Evolutionary conservation across 2,113 vertebrate genomes (phyloP), one percentile per base, ranked within the genome.

Genomic region (Ailuropoda melanoleuca): DNA sequence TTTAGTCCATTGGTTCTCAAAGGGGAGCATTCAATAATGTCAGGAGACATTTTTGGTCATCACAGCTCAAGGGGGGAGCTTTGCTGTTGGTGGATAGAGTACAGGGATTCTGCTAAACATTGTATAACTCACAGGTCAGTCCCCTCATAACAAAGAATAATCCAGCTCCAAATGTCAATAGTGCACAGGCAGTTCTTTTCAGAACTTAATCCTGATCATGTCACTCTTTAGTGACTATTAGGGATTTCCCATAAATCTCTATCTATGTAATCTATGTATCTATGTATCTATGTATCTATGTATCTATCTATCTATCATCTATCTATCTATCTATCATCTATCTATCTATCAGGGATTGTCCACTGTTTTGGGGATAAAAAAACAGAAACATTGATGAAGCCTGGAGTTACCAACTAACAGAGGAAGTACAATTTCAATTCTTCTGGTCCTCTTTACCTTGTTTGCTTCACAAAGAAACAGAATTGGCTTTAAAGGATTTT

Each of bases 381-480:
- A 8, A 53, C 26, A 90, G 92, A 95, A 89, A 87, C 43, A 3
- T 48, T 53, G 72, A 90, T 84, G 15, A 48, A 68, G 70, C 53
- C 72, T 50, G 46, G 93, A 74, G 48, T 46, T 89, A 66, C 68
- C 80, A 74, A 72, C 39, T 48, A 91, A 91, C 37, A 93, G 23
- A 90, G 46, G 64, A 96, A 97, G 39, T 87, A 53, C 37, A 74
- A 90, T 96, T 97, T 86, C 23, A 74, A 83, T 74, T 68, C 55
- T 93, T 74, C 64, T 66, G 23, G 29, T 34, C 24, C 13, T 26
- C 15, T 90, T 93, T 86, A 89, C 56, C 48, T 92, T 96, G 78
- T 87, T 95, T 96, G 92, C 68, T 66, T 97, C 87, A 95, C 89
- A 96, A 97, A 97, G 93, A 96, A 97, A 94, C 5, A 17, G 58